Percentiles rank a stretch among this genome's conserved stretches.
These are phyloP conservation scores for Gymnosoma rotundatum DNA, from an alignment of 2,888 invertebrate genomes.

Conservation along the genomic window DNA sequence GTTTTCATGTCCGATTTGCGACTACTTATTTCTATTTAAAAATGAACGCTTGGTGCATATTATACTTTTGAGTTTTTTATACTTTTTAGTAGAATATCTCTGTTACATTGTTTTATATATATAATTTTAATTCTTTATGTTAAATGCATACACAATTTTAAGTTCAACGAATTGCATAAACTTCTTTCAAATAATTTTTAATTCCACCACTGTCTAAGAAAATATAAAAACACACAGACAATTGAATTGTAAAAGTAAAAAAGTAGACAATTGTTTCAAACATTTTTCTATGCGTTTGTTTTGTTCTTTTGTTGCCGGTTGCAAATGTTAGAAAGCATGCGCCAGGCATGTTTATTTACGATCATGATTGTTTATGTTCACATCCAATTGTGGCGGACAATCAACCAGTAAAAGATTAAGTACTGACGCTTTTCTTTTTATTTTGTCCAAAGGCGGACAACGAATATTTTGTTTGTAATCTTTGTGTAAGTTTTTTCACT, in stretches of 20 bases:
- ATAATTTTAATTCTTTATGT: too few species aligned
- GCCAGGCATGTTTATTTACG: constrained; percentile 61
- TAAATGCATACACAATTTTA: too few species aligned
- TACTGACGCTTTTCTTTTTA: constrained; percentile 52
- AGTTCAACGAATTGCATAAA: not conserved
- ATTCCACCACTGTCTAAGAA: constrained; percentile 10
- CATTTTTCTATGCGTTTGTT: constrained; percentile 31
- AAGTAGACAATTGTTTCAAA: constrained; percentile 49
- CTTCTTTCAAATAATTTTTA: not conserved
- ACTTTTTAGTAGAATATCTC: too few species aligned
- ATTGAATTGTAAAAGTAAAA: constrained; percentile 27
- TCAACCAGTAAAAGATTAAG: constrained; percentile 62
- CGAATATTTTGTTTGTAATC: constrained; percentile 58
- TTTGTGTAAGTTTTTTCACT: constrained; percentile 15
- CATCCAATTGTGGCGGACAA: constrained; percentile 64
- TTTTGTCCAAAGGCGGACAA: constrained; percentile 62
- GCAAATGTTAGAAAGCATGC: constrained; percentile 60
- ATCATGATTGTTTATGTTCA: constrained; percentile 61
- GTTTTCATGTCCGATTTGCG: too few species aligned
- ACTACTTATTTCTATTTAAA: too few species aligned
- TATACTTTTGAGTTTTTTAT: too few species aligned
- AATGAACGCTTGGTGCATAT: too few species aligned
- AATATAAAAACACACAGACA: not conserved
- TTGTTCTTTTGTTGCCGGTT: not conserved
- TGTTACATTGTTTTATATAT: too few species aligned